Evolutionary conservation across 2,888 invertebrate species (phyloP).

Genomic region (Pomacea canaliculata): DNA sequence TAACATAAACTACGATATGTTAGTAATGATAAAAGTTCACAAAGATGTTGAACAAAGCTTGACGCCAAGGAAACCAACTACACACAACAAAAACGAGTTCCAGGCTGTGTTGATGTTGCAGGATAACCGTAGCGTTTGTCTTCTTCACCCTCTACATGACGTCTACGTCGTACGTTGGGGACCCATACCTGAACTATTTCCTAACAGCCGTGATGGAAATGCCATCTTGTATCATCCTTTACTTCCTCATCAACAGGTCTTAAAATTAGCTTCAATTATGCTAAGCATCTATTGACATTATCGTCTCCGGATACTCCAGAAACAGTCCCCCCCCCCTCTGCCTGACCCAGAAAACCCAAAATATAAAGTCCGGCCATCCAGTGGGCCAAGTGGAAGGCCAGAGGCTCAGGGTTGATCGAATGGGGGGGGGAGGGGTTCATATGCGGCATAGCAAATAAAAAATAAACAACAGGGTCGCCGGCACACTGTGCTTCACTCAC

Average conservation of each 20-base stretch:
- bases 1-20: too few relatives aligned
- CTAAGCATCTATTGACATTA: too few relatives aligned
- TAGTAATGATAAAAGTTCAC: too few relatives aligned
- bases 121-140: conserved; percentile 52
- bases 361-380: neutral
- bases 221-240: conserved; percentile 38
- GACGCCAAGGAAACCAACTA: too few relatives aligned
- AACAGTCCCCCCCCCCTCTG: neutral
- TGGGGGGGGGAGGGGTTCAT: too few relatives aligned
- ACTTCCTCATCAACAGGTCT: conserved; percentile 43
- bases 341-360: neutral
- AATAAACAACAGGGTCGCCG: too few relatives aligned
- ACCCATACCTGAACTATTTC: conserved; percentile 53
- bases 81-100: too few relatives aligned
- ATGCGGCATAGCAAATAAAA: too few relatives aligned
- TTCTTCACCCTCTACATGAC: conserved; percentile 56
- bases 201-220: conserved; percentile 47
- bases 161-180: conserved; percentile 48
- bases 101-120: conserved; percentile 21
- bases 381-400: neutral
- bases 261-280: neutral
- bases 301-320: too few relatives aligned
- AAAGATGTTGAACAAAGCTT: too few relatives aligned
- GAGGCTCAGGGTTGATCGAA: too few relatives aligned
- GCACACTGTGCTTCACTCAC: too few relatives aligned